phyloP scores from a whole-genome alignment of 2,888 invertebrate species.

The Drosophila pseudotalamancana region DNA sequence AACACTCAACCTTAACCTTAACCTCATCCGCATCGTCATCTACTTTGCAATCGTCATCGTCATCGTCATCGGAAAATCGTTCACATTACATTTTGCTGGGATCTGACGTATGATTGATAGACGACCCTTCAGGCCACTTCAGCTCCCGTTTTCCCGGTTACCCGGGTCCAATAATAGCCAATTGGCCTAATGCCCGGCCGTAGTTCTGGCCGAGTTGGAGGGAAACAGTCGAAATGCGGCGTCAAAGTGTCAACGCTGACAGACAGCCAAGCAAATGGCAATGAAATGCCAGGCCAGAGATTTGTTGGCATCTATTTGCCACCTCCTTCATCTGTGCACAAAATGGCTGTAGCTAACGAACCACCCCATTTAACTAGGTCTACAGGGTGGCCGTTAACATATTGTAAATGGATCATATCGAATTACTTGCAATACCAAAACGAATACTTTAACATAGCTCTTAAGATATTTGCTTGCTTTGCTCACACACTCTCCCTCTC shows the following conservation, averaged over 20 bases:
- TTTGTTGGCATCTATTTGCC: constrained; percentile 22
- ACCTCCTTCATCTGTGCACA: neutral
- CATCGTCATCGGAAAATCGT: constrained; percentile 3
- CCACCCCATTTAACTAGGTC: neutral
- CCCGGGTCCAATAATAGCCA: constrained; percentile 43
- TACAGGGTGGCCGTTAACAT: neutral
- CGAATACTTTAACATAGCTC: neutral
- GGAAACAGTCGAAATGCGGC: constrained; percentile 10
- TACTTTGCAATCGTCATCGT: constrained; percentile 11
- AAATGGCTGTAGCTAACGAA: constrained; percentile 3
- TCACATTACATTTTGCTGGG: constrained; percentile 3
- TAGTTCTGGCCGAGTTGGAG: neutral
- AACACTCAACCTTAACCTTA: no score
- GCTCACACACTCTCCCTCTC: neutral
- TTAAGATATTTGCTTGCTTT: neutral
- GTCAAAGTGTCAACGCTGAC: constrained; percentile 48
- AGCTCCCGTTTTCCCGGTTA: neutral
- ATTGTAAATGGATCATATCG: constrained; percentile 18
- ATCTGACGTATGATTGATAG: constrained; percentile 54
- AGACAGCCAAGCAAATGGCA: constrained; percentile 46
- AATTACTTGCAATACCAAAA: neutral
- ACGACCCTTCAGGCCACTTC: constrained; percentile 19
- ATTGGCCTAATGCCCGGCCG: constrained; percentile 43
- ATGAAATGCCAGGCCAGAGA: constrained; percentile 33
- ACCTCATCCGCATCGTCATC: constrained; percentile 15